A percentile compares a stretch with the other conserved stretches of the same genome.
phyloP scores from a whole-genome alignment of 2,797 vertebrate species.

The Merluccius polli region DNA sequence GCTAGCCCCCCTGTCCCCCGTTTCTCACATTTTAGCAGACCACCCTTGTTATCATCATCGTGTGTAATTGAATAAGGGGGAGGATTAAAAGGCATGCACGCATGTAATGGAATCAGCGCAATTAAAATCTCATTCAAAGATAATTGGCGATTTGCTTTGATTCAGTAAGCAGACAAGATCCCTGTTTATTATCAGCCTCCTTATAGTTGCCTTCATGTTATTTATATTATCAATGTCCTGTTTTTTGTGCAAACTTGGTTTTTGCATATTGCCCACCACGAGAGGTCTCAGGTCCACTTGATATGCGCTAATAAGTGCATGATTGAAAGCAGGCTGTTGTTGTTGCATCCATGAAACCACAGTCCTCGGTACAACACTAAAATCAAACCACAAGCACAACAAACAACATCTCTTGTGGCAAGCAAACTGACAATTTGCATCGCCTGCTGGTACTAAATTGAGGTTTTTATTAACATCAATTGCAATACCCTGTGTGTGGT shows the following conservation, averaged over 20 bases:
- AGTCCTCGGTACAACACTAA: background rate
- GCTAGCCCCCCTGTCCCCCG: constrained; percentile 35
- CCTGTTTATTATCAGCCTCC: constrained; percentile 31
- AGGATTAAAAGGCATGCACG: constrained; percentile 40
- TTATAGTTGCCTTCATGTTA: background rate
- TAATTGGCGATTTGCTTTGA: constrained; percentile 42
- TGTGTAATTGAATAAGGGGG: constrained; percentile 64
- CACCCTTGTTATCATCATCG: constrained; percentile 58
- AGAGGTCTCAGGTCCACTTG: constrained; percentile 20
- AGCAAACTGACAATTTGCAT: background rate
- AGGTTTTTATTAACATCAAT: background rate
- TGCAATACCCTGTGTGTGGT: background rate
- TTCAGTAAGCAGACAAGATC: constrained; percentile 26
- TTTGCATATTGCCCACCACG: constrained; percentile 25
- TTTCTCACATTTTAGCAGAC: constrained; percentile 48
- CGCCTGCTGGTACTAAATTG: background rate
- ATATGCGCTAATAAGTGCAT: constrained; percentile 21
- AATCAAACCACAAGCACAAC: background rate
- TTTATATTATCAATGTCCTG: constrained; percentile 4
- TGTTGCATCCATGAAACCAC: background rate
- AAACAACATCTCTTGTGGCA: background rate
- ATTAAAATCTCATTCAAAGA: constrained; percentile 51
- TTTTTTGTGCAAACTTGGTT: background rate
- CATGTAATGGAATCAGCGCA: constrained; percentile 40
- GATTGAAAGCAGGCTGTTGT: constrained; percentile 9